A percentile compares a stretch with the other conserved stretches of the same genome.
These are phyloP conservation scores for Gymnopithys bicolor DNA, from an alignment of 2,797 vertebrate genomes.

Conservation along the genomic window DNA sequence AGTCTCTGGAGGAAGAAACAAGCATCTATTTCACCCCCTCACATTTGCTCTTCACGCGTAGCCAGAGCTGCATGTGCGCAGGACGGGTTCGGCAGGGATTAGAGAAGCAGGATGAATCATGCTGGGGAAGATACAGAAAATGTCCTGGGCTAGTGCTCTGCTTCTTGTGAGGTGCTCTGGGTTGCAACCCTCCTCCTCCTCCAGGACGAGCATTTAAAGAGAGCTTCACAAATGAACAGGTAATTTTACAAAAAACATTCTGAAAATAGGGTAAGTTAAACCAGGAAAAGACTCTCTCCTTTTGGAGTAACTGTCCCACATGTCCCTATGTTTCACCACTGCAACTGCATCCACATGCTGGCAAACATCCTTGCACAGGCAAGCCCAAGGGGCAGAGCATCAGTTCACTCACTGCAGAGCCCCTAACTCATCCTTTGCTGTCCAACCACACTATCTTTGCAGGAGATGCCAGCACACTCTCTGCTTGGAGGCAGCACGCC, in stretches of 20 bases:
- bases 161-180: not conserved
- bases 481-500: not conserved
- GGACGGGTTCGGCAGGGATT: not conserved
- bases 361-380: not conserved
- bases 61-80: not conserved
- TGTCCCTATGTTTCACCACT: not conserved
- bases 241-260: not conserved
- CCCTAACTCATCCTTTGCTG: not conserved
- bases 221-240: not conserved
- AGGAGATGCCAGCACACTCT: not conserved
- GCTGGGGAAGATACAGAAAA: not conserved
- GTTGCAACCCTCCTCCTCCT: not conserved
- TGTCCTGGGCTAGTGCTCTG: not conserved
- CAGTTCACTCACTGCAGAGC: not conserved
- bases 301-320: not conserved
- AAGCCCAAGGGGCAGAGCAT: not conserved
- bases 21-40: not conserved
- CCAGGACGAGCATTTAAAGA: not conserved
- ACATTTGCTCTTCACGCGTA: not conserved
- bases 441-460: not conserved
- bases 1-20: not conserved
- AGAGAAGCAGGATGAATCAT: not conserved
- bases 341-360: slow-evolving; percentile 31
- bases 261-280: not conserved
- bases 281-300: not conserved